Evolutionary conservation across 2,888 invertebrate genomes (phyloP).

Genomic region (Anthrax anthrax): DNA sequence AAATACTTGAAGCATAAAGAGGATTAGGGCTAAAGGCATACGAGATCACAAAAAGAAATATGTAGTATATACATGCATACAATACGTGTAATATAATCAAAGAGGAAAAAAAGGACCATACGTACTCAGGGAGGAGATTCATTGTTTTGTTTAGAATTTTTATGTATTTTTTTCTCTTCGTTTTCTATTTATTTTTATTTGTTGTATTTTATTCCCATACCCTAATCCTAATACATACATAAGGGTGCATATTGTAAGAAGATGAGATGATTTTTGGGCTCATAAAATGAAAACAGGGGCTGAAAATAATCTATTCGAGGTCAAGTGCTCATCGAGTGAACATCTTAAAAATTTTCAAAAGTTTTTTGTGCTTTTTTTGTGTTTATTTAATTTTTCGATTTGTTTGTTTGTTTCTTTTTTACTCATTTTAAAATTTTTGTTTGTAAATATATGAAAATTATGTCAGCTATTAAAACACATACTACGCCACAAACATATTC

Average conservation of each 20-base stretch:
- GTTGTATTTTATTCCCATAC: neutral
- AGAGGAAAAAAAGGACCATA: neutral
- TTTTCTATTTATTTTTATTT: neutral
- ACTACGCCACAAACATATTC: slow-evolving; percentile 37
- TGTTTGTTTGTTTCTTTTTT: no score
- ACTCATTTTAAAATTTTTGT: slow-evolving; percentile 1
- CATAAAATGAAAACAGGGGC: slow-evolving; percentile 6
- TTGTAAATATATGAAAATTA: slow-evolving; percentile 9
- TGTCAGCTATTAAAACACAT: slow-evolving; percentile 26
- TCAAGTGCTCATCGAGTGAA: slow-evolving; percentile 6
- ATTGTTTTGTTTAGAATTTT: neutral
- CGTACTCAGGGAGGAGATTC: neutral
- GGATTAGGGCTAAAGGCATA: neutral
- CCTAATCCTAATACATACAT: neutral
- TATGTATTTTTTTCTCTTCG: neutral
- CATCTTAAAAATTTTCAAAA: slow-evolving; percentile 6
- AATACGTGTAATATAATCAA: neutral
- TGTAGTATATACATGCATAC: neutral
- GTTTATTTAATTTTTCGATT: no score
- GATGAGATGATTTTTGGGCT: neutral
- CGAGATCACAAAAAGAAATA: neutral
- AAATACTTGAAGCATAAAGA: neutral
- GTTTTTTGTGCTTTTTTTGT: neutral
- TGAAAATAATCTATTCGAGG: slow-evolving; percentile 6
- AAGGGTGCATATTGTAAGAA: neutral